Base-by-base conservation (phyloP, 2,888 invertebrate species). In the Andrena fulva region DNA sequence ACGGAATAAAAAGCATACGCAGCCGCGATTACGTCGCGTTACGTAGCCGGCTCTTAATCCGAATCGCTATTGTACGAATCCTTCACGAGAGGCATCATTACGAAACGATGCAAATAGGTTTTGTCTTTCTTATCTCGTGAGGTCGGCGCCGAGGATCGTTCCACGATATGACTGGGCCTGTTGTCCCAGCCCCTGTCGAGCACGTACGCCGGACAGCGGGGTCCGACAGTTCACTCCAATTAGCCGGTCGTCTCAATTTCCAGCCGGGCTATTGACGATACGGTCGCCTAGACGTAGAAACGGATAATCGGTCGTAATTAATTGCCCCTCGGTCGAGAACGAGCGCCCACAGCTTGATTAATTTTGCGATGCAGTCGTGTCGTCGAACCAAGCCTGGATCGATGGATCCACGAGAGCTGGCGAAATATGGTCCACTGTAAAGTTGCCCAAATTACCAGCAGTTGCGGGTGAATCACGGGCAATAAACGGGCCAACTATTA, bases 301-400 rank as follows among this genome's bases (percentile, higher is more conserved):
- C 79, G 79, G 56, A 72, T 78, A 80, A 80, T 80, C 72, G 80
- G 56, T 52, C 42, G 72, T 80, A 78, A 80, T 79, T 80, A 80
- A 80, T 78, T 64, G 79, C 56, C 24, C 16, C 50, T 52, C 16
- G 42, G 42, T 48, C 31, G 27, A 16, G 78, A 50, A 54, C 54
- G 72, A 52, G 42, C 62, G 60, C 54, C 72, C 68, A 62, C 35
- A 42, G 29, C 60, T 80, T 56, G 67, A 78, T 79, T 72, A 68
- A 68, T 72, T 20, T 72, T 50, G 68, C 77, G 48, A 29, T 27
- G 60, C 60, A 64, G 69, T 31, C 24, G 71, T 72, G 80, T 69
- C 80, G 68, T 80, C 73, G 79, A 80, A 72, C 80, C 35, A 56
- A 35, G 33, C 24, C 4, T 16, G 42, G 42, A 5, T 42, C 42